Percentiles rank a stretch among this genome's conserved stretches.
Conservation (phyloP, 2,797 vertebrate species). For the Cossypha dichroa region DNA sequence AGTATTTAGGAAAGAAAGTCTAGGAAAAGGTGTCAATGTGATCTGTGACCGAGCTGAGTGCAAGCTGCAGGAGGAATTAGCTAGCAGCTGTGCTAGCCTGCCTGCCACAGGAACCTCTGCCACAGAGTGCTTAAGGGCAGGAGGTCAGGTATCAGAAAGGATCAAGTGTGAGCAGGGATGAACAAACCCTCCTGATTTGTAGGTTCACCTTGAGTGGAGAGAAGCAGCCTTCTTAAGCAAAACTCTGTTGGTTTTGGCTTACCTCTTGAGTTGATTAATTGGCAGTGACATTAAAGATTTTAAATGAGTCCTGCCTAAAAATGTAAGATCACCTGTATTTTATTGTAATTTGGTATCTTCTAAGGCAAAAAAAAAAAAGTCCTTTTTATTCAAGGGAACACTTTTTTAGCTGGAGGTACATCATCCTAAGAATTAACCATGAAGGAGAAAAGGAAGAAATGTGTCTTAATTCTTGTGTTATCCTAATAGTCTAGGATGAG, state of each 20-base stretch:
- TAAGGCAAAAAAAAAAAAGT: not conserved
- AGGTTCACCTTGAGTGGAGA: rapidly evolving
- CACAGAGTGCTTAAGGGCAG: not conserved
- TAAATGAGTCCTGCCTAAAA: not conserved
- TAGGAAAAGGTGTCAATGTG: not conserved
- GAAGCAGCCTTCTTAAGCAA: not conserved
- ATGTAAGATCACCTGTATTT: not conserved
- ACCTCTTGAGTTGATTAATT: not conserved
- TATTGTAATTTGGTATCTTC: not conserved
- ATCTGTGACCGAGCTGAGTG: not conserved
- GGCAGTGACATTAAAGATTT: not conserved
- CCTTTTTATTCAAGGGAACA: not conserved
- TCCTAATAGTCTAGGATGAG: not conserved
- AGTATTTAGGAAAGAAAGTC: not conserved
- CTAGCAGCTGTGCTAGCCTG: not conserved
- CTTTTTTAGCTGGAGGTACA: not conserved
- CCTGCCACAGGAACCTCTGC: rapidly evolving
- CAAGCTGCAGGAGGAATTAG: not conserved
- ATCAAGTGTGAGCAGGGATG: not conserved
- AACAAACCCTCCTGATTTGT: not conserved
- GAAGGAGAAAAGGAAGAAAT: not conserved
- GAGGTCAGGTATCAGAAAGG: not conserved
- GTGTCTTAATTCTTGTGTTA: not conserved
- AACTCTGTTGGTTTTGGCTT: not conserved
- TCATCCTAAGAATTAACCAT: not conserved